Evolutionary conservation across 2,797 vertebrate species (phyloP).

Genomic region (Simalia tracyae): DNA sequence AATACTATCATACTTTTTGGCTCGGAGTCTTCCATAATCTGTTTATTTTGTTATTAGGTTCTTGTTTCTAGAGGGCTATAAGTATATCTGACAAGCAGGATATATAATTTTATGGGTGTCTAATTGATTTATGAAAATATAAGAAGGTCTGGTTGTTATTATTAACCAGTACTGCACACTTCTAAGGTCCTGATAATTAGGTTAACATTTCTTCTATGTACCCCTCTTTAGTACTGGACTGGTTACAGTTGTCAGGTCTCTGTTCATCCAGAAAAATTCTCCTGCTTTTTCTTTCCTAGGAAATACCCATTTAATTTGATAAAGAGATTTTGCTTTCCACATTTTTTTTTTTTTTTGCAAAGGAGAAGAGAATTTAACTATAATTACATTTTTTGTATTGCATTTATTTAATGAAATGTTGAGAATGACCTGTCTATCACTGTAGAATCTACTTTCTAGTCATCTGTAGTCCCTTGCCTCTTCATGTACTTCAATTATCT

Average conservation of each 20-base stretch:
- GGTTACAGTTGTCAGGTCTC: not conserved
- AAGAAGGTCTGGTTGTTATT: not conserved
- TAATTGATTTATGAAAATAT: not conserved
- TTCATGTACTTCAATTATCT: not conserved
- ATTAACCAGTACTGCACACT: not conserved
- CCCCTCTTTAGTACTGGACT: not conserved
- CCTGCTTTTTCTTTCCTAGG: not conserved
- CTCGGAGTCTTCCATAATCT: slow-evolving; percentile 34
- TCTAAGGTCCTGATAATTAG: not conserved
- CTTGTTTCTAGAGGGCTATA: slow-evolving; percentile 20
- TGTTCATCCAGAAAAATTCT: not conserved
- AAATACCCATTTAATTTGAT: not conserved
- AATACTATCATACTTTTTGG: slow-evolving; percentile 51
- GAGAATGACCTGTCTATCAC: not conserved
- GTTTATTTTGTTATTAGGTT: slow-evolving; percentile 7
- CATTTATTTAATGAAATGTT: not conserved
- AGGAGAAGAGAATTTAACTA: not conserved
- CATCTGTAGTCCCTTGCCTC: not conserved
- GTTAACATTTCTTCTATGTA: not conserved
- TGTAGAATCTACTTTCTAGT: not conserved
- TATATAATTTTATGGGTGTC: not conserved
- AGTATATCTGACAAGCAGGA: slow-evolving; percentile 23
- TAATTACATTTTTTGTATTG: not conserved
- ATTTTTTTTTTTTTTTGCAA: not conserved
- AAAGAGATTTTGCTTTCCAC: not conserved